These are phyloP conservation scores for Oscheius sp. DNA, from an alignment of 2,888 invertebrate genomes.

Conservation along the genomic window DNA sequence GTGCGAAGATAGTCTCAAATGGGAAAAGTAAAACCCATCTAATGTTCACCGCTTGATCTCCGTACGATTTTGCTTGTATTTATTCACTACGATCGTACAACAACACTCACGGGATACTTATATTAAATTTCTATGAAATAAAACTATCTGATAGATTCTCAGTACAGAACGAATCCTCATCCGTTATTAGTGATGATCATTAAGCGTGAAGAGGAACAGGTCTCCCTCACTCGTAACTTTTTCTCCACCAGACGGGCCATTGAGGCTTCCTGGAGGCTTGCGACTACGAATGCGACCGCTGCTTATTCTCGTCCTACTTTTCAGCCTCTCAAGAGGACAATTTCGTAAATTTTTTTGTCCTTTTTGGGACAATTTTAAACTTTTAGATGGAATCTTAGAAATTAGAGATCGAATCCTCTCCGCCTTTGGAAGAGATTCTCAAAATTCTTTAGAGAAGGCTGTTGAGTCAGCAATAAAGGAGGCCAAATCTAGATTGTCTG, in stretches of 20 bases:
- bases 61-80: too few species aligned
- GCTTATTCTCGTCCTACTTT: slow-evolving; percentile 20
- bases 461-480: slow-evolving; percentile 11
- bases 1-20: slow-evolving; percentile 43
- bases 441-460: not conserved
- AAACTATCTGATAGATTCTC: not conserved
- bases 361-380: not conserved
- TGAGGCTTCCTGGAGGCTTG: not conserved
- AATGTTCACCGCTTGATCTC: slow-evolving; percentile 50
- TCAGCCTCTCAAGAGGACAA: not conserved
- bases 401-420: slow-evolving; percentile 1
- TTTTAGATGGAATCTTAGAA: slow-evolving; percentile 5
- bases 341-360: not conserved
- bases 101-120: too few species aligned
- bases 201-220: not conserved
- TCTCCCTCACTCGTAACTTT: slow-evolving; percentile 7
- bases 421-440: not conserved
- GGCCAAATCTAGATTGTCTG: not conserved
- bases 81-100: too few species aligned
- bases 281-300: not conserved
- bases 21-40: slow-evolving; percentile 64
- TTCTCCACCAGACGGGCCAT: slow-evolving; percentile 1
- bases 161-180: not conserved
- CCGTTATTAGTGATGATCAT: not conserved
- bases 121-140: too few species aligned